phyloP scores from a whole-genome alignment of 2,113 vertebrate genomes.

The Corythaixoides concolor region DNA sequence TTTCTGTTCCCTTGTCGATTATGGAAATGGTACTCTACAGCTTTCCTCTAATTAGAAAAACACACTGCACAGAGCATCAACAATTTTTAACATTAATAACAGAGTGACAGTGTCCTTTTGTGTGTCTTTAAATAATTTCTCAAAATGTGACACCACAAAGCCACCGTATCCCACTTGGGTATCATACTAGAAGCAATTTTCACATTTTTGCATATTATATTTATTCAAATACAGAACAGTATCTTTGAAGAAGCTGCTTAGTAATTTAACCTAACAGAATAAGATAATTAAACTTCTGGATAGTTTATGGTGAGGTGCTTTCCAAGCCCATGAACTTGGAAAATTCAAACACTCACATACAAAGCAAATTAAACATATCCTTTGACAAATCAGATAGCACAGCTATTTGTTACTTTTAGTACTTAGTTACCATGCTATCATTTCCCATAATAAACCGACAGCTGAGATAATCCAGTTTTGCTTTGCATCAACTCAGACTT shows the following conservation, averaged over 20 bases:
- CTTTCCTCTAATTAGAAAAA: conserved; percentile 82
- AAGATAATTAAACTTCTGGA: conserved; percentile 48
- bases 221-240: neutral
- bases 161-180: neutral
- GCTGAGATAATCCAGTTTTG: neutral
- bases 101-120: conserved; percentile 65
- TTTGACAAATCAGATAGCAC: neutral
- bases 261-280: conserved; percentile 50
- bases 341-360: neutral
- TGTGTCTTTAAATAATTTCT: conserved; percentile 62
- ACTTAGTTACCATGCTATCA: neutral
- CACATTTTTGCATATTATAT: conserved; percentile 35
- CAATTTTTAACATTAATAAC: conserved; percentile 79
- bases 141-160: conserved; percentile 48
- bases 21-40: conserved; percentile 75
- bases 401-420: neutral
- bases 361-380: neutral
- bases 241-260: conserved; percentile 34
- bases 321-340: conserved; percentile 10
- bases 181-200: neutral
- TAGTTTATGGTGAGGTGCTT: neutral
- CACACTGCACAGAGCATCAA: conserved; percentile 74
- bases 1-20: conserved; percentile 78
- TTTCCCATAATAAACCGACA: neutral
- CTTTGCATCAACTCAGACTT: neutral